These are phyloP conservation scores for Polydesmus complanatus DNA, from an alignment of 2,888 invertebrate species.

Conservation along the genomic window DNA sequence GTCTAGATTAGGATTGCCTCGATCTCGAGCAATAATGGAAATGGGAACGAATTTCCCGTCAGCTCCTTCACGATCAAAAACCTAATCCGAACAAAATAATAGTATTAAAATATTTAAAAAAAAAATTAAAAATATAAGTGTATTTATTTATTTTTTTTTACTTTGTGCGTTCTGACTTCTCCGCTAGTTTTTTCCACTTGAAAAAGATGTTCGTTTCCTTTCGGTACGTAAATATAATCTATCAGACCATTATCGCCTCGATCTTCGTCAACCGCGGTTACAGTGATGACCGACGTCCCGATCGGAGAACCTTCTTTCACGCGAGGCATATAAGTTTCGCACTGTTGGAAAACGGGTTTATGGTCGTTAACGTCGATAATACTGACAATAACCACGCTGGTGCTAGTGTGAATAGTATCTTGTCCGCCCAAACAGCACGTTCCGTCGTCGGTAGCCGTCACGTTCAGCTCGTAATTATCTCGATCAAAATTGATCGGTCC, in stretches of 20 bases:
- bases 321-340: constrained; percentile 62
- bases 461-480: constrained; percentile 31
- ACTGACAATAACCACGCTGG: constrained; percentile 29
- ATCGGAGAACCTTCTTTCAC: constrained; percentile 63
- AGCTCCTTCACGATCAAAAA: constrained; percentile 82
- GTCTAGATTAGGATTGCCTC: constrained; percentile 78
- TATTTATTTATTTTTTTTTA: constrained; percentile 30
- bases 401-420: constrained; percentile 25
- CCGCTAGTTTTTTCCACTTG: constrained; percentile 63
- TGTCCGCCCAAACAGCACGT: constrained; percentile 31
- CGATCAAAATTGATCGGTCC: constrained; percentile 9
- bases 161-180: constrained; percentile 54
- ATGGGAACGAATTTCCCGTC: constrained; percentile 66
- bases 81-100: constrained; percentile 32
- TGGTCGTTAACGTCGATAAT: constrained; percentile 49
- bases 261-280: constrained; percentile 58
- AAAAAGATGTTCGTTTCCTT: constrained; percentile 51
- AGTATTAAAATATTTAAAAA: not conserved
- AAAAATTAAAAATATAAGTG: not conserved
- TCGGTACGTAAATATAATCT: constrained; percentile 65
- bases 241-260: constrained; percentile 49
- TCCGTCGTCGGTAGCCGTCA: constrained; percentile 39
- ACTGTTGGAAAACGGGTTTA: constrained; percentile 75
- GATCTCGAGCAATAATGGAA: constrained; percentile 82
- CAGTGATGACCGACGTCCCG: constrained; percentile 59